Conservation (phyloP, 2,797 vertebrate species). For the Cryptoprocta ferox region DNA sequence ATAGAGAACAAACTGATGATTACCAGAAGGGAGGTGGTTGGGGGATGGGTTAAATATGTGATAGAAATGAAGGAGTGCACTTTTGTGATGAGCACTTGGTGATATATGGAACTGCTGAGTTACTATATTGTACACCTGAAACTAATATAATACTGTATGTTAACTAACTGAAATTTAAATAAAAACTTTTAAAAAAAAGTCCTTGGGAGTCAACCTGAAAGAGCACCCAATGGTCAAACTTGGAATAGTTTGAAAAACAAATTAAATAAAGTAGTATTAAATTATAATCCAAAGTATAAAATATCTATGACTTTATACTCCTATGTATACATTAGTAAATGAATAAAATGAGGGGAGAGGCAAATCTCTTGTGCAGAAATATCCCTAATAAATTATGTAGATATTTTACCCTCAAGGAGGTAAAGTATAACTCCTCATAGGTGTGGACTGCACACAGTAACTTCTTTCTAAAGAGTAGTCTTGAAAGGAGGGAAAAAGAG, state of each 20-base stretch:
- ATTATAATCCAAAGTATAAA: slow-evolving; percentile 34
- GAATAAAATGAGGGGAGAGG: background rate
- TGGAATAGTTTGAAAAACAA: slow-evolving; percentile 31
- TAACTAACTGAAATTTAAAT: background rate
- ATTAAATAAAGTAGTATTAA: background rate
- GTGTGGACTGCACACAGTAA: background rate
- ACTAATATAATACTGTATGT: background rate
- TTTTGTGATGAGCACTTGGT: background rate
- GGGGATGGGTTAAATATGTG: background rate
- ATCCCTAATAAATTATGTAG: background rate
- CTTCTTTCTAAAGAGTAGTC: background rate
- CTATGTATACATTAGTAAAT: background rate
- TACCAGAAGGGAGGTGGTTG: background rate
- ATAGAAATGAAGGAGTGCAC: background rate
- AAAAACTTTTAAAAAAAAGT: background rate
- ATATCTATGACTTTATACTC: background rate
- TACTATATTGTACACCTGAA: background rate
- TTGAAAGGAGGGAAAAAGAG: background rate
- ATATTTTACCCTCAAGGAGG: background rate
- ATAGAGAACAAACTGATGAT: background rate
- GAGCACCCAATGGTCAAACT: background rate
- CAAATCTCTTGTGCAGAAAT: background rate
- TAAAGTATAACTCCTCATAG: background rate
- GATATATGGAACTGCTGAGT: background rate
- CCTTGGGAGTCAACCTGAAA: background rate